Conservation (phyloP, 2,113 vertebrate species). For the Actenoides hombroni region DNA sequence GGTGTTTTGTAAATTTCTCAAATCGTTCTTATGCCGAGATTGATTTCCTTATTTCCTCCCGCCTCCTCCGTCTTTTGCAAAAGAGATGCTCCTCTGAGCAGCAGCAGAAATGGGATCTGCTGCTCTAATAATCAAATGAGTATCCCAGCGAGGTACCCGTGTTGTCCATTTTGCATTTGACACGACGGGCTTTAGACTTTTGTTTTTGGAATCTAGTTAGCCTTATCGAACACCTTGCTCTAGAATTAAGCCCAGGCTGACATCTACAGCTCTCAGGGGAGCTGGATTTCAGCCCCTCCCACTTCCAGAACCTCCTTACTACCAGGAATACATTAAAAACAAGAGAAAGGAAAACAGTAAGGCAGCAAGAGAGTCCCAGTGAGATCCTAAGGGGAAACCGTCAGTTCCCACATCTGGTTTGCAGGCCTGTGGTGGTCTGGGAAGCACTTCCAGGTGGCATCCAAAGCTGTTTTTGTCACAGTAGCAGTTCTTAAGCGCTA, state of each 20-base stretch:
- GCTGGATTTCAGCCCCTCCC: neutral
- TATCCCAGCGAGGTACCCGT: neutral
- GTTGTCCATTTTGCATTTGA: neutral
- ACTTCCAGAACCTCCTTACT: neutral
- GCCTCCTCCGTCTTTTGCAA: neutral
- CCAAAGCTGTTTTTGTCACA: neutral
- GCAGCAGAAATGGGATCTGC: neutral
- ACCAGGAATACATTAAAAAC: neutral
- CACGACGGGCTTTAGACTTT: neutral
- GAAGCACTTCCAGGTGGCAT: neutral
- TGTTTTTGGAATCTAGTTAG: neutral
- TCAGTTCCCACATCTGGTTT: neutral
- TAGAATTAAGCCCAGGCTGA: neutral
- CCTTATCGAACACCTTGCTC: neutral
- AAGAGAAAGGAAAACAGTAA: neutral
- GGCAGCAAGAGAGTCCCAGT: neutral
- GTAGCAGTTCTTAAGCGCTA: neutral
- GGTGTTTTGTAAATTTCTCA: neutral
- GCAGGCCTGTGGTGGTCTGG: neutral
- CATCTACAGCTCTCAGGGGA: neutral
- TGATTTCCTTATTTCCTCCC: neutral
- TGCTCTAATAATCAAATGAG: fast-evolving
- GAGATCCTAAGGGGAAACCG: neutral
- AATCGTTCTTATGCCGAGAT: neutral
- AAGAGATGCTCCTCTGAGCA: neutral